Base-by-base conservation (phyloP, 2,113 vertebrate genomes). In the Meleagris gallopavo region DNA sequence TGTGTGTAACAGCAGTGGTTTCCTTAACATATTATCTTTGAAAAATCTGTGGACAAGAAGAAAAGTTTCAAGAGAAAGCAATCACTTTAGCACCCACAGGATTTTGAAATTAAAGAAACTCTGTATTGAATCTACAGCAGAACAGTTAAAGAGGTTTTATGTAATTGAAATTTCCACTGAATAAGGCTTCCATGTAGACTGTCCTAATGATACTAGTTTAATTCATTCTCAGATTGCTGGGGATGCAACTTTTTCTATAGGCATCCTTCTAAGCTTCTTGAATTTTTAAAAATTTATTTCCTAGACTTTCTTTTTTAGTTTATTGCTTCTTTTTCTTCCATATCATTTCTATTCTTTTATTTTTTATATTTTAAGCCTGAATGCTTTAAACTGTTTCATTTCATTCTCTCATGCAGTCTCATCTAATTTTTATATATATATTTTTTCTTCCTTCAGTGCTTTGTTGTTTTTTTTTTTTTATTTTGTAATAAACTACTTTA, bases 121-220 rank as follows among this genome's bases (percentile, higher is more conserved):
- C 90, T 90, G 69, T 78, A 64, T 86, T 30, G 83, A 94, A 81
- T 2, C 4, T 95, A 74, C 65, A 93, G 57, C 72, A 78, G 94
- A 89, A 86, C 61, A 36, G 40, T 77, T 83, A 90, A 88, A 78
- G 80, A 93, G 83, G 21, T 78, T 85, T 95, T 96, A 91, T 6
- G 60, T 95, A 95, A 95, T 95, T 81, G 91, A 94, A 93, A 91
- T 95, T 93, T 84, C 77, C 88, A 90, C 62, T 76, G 76, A 86
- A 75, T 69, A 94, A 86, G 65, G 48, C 52, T 95, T 96, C 70
- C 91, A 40, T 64, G 40, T 38, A 64, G 61, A 29, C 61, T 40
- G 61, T 88, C 83, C 89, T 86, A 79, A 92, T 88, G 69, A 38
- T 61, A 6, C 40, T 88, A 73, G 71, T 90, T 75, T 74, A 80